These are phyloP conservation scores for Parnassius orleans DNA, from an alignment of 2,888 invertebrate genomes.

Conservation along the genomic window DNA sequence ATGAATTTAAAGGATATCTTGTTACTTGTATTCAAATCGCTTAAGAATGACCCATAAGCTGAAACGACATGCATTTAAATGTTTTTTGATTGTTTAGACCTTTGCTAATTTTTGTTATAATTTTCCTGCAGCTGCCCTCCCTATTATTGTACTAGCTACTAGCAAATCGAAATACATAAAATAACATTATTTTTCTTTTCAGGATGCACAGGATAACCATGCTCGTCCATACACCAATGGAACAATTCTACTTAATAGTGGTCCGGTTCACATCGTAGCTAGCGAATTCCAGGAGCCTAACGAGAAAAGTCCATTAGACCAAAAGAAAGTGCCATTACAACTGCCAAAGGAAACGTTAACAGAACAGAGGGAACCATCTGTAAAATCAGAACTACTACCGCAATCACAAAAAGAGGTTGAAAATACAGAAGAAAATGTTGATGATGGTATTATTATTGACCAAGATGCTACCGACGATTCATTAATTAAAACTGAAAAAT, in stretches of 20 bases:
- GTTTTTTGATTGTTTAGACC: no score
- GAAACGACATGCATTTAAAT: background rate
- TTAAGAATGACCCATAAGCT: background rate
- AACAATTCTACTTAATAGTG: constrained; percentile 60
- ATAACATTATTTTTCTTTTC: constrained; percentile 28
- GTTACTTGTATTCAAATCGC: constrained; percentile 1
- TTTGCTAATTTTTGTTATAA: no score
- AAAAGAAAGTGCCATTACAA: constrained; percentile 6
- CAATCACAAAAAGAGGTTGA: constrained; percentile 10
- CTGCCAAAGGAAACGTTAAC: background rate
- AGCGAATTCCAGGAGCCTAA: constrained; percentile 59
- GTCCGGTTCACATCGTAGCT: constrained; percentile 67
- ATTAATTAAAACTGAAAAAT: background rate
- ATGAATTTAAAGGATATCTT: constrained; percentile 1
- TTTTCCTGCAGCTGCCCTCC: no score
- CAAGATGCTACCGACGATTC: background rate
- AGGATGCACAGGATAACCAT: constrained; percentile 69
- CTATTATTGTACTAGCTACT: no score
- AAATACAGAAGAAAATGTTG: background rate
- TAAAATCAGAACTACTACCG: constrained; percentile 23
- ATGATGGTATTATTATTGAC: background rate
- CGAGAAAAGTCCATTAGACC: constrained; percentile 47
- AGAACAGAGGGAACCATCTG: constrained; percentile 27
- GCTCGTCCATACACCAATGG: constrained; percentile 73
- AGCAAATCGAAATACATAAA: background rate